A percentile compares a stretch with the other conserved stretches of the same genome.
Evolutionary conservation across 2,113 vertebrate species (phyloP).

Genomic region (Turnix velox): DNA sequence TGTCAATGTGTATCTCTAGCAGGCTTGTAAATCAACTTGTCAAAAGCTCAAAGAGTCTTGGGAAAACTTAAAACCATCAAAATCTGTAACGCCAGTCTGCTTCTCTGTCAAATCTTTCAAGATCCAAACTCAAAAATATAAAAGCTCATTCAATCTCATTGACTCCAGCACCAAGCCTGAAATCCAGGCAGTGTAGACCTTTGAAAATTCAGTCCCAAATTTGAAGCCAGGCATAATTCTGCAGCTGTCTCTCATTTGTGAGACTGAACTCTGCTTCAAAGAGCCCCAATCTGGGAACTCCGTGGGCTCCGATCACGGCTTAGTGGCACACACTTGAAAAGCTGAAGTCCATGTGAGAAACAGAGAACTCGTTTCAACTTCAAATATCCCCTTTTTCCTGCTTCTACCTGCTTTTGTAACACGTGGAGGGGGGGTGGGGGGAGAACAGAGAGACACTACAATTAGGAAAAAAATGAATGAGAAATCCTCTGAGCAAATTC

Average conservation of each 20-base stretch:
- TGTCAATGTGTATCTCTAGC: background rate
- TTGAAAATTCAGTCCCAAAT: background rate
- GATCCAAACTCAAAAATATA: background rate
- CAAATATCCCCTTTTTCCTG: background rate
- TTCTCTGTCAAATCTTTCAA: background rate
- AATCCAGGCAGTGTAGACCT: background rate
- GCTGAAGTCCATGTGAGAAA: background rate
- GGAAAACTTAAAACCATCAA: background rate
- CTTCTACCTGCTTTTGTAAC: background rate
- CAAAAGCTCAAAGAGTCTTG: background rate
- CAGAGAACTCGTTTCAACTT: background rate
- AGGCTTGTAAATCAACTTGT: slow-evolving; percentile 16
- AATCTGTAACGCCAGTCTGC: background rate
- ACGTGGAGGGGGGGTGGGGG: accelerated
- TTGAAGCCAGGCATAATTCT: background rate
- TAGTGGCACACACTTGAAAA: background rate
- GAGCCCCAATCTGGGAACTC: background rate
- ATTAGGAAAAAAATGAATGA: background rate
- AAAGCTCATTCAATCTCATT: background rate
- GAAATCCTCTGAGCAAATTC: background rate
- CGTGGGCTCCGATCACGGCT: background rate
- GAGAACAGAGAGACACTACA: background rate
- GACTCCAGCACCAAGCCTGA: background rate
- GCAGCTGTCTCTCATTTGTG: background rate
- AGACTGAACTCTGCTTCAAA: background rate